These are phyloP conservation scores for Drosophila aldrichi DNA, from an alignment of 2,888 invertebrate genomes.

Conservation along the genomic window DNA sequence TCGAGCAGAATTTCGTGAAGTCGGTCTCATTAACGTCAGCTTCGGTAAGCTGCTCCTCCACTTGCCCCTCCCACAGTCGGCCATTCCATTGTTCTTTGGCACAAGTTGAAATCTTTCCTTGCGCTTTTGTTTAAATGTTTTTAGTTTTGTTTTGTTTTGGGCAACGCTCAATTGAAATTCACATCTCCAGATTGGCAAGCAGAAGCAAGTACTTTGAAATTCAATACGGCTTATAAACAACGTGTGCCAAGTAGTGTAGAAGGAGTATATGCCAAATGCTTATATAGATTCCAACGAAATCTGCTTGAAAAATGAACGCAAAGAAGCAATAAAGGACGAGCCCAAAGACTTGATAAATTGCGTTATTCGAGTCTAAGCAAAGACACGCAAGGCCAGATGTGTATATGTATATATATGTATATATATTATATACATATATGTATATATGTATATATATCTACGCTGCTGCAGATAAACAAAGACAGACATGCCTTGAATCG, in stretches of 20 bases:
- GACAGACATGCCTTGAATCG: constrained; percentile 25
- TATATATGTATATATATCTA: constrained; percentile 11
- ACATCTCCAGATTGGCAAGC: constrained; percentile 58
- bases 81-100: constrained; percentile 18
- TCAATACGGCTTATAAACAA: constrained; percentile 51
- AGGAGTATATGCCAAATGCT: constrained; percentile 3
- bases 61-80: background rate
- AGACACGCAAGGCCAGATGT: constrained; percentile 10
- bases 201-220: constrained; percentile 51
- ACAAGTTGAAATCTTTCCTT: constrained; percentile 36
- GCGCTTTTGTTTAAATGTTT: constrained; percentile 33
- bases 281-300: constrained; percentile 16
- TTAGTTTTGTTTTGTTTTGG: constrained; percentile 33
- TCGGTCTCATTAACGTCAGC: constrained; percentile 21
- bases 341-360: constrained; percentile 64
- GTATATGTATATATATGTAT: constrained; percentile 6
- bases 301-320: constrained; percentile 59
- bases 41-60: constrained; percentile 2
- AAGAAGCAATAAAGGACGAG: constrained; percentile 52
- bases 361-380: constrained; percentile 58
- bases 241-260: background rate
- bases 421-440: constrained; percentile 8
- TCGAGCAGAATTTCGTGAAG: constrained; percentile 2
- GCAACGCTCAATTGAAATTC: constrained; percentile 52
- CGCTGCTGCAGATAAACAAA: constrained; percentile 33